Conservation (phyloP, 1,140 invertebrate species). For the Nasonia vitripennis region DNA sequence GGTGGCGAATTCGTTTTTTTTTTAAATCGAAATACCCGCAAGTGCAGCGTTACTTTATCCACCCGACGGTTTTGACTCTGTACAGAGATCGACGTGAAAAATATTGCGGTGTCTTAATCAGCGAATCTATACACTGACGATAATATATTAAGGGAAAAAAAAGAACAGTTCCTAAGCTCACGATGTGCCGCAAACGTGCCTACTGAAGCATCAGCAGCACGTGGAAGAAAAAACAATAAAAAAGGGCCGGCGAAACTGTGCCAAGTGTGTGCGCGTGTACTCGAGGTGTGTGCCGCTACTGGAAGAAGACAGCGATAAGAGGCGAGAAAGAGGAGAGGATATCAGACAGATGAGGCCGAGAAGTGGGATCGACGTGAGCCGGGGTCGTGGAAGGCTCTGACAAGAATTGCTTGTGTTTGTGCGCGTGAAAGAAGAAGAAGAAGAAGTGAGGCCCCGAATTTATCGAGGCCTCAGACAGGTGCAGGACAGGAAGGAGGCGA, state of each 20-base stretch:
- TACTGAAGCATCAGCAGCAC: not conserved
- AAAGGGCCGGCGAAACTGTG: slow-evolving; percentile 15
- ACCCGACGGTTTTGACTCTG: not conserved
- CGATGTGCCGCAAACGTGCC: not conserved
- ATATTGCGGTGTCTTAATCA: too few relatives aligned
- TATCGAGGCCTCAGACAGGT: slow-evolving; percentile 56
- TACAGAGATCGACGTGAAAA: too few relatives aligned
- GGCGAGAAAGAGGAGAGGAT: slow-evolving; percentile 12
- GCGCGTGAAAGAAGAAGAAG: slow-evolving; percentile 59
- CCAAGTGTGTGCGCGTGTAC: slow-evolving; percentile 35
- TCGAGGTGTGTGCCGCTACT: not conserved
- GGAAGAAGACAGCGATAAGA: slow-evolving; percentile 48
- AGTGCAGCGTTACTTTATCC: not conserved
- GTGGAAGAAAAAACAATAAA: not conserved
- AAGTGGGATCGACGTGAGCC: slow-evolving; percentile 49
- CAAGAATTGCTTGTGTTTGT: slow-evolving; percentile 42
- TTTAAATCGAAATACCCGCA: not conserved
- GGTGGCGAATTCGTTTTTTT: not conserved
- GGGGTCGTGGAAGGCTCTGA: slow-evolving; percentile 67
- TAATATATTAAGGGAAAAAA: not conserved
- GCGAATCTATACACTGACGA: too few relatives aligned
- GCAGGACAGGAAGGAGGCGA: slow-evolving; percentile 69
- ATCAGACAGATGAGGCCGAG: slow-evolving; percentile 70
- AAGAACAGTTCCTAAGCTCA: not conserved
- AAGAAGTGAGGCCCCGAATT: slow-evolving; percentile 60